These are phyloP conservation scores for Alca torda DNA, from an alignment of 2,797 vertebrate genomes.

Conservation along the genomic window DNA sequence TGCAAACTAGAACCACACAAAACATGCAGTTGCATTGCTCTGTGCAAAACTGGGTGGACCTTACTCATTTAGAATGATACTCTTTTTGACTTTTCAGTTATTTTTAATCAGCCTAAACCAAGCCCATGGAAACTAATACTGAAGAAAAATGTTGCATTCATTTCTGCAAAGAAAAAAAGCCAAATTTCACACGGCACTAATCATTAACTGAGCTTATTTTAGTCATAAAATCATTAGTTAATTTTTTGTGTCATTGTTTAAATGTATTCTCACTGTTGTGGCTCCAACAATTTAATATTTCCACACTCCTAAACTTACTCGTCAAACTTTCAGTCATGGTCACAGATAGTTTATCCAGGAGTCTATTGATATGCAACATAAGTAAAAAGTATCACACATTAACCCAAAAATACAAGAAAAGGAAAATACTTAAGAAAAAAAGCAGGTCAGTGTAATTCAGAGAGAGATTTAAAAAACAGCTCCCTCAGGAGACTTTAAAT, in stretches of 20 bases:
- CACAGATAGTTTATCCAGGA: not conserved
- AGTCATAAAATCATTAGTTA: not conserved
- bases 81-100: not conserved
- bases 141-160: not conserved
- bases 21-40: not conserved
- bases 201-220: not conserved
- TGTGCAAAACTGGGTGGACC: not conserved
- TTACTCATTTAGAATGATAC: not conserved
- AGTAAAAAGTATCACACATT: not conserved
- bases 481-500: not conserved
- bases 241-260: not conserved
- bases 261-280: not conserved
- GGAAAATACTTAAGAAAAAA: not conserved
- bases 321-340: not conserved
- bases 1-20: not conserved
- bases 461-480: not conserved
- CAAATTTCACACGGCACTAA: not conserved
- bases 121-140: not conserved
- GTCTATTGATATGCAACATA: not conserved
- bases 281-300: not conserved
- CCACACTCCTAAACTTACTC: not conserved
- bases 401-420: not conserved
- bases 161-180: not conserved
- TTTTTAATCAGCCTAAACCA: conserved; percentile 8
- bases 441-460: not conserved